A percentile compares a stretch with the other conserved stretches of the same genome.
Conservation (phyloP, 2,113 vertebrate genomes). For the Egretta garzetta region DNA sequence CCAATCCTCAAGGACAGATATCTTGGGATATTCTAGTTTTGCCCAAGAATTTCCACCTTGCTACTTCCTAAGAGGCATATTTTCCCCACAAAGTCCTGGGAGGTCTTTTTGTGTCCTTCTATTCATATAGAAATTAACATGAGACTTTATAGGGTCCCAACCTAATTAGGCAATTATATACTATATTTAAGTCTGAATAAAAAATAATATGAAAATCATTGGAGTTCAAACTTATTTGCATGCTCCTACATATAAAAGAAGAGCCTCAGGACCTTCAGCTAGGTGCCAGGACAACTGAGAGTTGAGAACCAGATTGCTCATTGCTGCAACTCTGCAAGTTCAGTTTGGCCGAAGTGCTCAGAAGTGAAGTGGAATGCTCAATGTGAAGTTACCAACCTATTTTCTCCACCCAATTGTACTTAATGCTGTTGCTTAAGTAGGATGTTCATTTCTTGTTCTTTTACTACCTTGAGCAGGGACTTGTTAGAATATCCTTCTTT, state of each 20-base stretch:
- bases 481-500: background rate
- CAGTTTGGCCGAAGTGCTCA: background rate
- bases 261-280: background rate
- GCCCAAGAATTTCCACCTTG: background rate
- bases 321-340: background rate
- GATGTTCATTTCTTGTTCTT: background rate
- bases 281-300: background rate
- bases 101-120: background rate
- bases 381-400: background rate
- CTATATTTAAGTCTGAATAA: background rate
- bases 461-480: background rate
- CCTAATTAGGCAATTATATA: background rate
- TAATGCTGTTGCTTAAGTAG: background rate
- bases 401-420: background rate
- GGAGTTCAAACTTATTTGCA: background rate
- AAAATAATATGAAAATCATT: background rate
- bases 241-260: background rate
- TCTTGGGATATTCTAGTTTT: background rate
- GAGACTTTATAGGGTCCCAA: background rate
- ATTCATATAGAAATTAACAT: background rate
- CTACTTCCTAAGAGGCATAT: background rate
- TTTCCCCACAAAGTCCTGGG: background rate
- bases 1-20: background rate
- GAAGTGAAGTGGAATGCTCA: background rate
- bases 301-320: background rate